These are phyloP conservation scores for Apis laboriosa DNA, from an alignment of 1,140 invertebrate genomes.

Conservation along the genomic window DNA sequence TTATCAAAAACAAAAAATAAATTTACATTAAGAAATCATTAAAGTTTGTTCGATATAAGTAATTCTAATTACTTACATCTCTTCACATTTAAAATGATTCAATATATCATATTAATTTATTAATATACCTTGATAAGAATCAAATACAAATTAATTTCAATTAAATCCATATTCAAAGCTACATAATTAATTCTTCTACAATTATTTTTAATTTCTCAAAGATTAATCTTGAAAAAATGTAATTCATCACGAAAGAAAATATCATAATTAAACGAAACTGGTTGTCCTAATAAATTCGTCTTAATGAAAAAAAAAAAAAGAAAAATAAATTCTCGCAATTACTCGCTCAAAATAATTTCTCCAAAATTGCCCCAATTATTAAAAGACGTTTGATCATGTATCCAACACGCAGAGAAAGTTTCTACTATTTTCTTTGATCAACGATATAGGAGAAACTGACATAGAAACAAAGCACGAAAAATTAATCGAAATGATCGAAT, in stretches of 20 bases:
- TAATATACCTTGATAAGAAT: no score
- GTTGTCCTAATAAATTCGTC: not conserved
- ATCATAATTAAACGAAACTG: not conserved
- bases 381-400: not conserved
- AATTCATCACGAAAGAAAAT: not conserved
- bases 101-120: no score
- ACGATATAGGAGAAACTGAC: constrained; percentile 39
- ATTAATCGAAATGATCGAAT: constrained; percentile 12
- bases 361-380: not conserved
- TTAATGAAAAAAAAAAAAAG: not conserved
- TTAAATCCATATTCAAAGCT: not conserved
- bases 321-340: not conserved
- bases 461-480: constrained; percentile 8
- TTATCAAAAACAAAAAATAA: not conserved
- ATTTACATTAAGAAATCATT: no score
- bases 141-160: no score
- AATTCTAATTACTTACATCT: not conserved
- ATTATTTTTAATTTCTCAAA: not conserved
- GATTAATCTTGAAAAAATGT: not conserved
- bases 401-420: constrained; percentile 32
- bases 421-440: constrained; percentile 26
- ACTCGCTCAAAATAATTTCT: not conserved
- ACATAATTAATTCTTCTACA: not conserved
- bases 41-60: not conserved
- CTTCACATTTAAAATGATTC: not conserved